Base-by-base conservation (phyloP, 2,113 vertebrate genomes). In the Pseudopipra pipra region DNA sequence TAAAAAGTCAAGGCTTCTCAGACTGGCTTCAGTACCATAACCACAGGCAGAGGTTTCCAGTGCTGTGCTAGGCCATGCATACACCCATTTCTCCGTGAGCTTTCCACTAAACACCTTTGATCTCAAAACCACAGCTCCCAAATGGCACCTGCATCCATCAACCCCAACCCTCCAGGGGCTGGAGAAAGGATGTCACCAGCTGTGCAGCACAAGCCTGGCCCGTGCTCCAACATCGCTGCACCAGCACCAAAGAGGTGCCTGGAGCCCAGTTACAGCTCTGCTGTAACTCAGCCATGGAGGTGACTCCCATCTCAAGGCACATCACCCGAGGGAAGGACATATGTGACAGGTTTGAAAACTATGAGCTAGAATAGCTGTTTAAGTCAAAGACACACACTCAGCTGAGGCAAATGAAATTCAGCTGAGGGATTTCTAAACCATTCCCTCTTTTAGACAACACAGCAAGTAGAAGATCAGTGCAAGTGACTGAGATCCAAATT, bases 41-140 rank as follows among this genome's bases (percentile, higher is more conserved):
- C 19, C 62, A 25, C 30, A 46, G 11, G 22, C 35, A 51, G 67
- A 84, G 27, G 41, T 30, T 75, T 24, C 35, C 8, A 65, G 30
- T 12, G 23, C 55, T 28, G 31, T 2, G 0, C n/a, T 39, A 37
- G 24, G 19, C 19, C n/a, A 39, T 1, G 0, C 18, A 14, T 2
- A n/a, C 22, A 47, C 15, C 2, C 44, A 15, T 14, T 46, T 67
- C 25, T 25, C 75, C 27, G 10, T 0, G 1, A 18, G 46, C 55
- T 65, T 55, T 55, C 76, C 51, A 43, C 17, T 33, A 28, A 74
- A 55, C 8, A 39, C 12, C 61, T 74, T 54, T 25, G 44, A 20
- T 28, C 55, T 78, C 73, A 31, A 70, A 74, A 70, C 7, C 51
- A 28, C 61, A 41, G 39, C 41, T 66, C 19, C 25, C 12, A 67